Conservation (phyloP, 2,888 invertebrate genomes). For the Gandaritis pyraliata region DNA sequence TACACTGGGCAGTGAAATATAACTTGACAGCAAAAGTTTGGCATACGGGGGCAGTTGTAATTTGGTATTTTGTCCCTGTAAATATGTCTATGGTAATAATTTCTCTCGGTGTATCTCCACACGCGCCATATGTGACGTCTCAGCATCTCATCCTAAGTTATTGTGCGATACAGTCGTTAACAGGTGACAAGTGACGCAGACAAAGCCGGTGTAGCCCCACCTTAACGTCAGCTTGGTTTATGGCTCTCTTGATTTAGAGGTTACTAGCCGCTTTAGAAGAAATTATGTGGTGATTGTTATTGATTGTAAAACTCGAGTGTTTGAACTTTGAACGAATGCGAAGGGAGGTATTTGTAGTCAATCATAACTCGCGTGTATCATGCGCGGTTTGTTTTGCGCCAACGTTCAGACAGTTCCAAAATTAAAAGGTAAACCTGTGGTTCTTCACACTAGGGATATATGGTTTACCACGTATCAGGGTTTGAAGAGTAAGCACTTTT, state of each 20-base stretch:
- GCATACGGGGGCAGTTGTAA: no score
- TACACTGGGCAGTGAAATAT: no score
- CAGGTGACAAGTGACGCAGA: conserved; percentile 38
- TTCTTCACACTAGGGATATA: no score
- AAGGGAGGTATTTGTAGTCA: not conserved
- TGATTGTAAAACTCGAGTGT: conserved; percentile 11
- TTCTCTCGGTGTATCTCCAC: conserved; percentile 38
- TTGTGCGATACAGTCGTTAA: conserved; percentile 39
- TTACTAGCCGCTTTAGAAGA: conserved; percentile 20
- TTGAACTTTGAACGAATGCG: not conserved
- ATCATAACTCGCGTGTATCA: no score
- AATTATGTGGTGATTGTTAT: conserved; percentile 4
- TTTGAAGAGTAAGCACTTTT: no score
- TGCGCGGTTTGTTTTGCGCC: no score
- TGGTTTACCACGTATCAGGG: no score
- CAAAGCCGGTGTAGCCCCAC: conserved; percentile 27
- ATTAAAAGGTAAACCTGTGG: no score
- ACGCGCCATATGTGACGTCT: conserved; percentile 53
- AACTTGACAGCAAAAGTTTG: no score
- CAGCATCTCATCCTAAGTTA: conserved; percentile 54
- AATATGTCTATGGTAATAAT: no score
- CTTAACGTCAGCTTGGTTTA: conserved; percentile 32
- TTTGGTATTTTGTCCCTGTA: no score
- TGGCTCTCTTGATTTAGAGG: conserved; percentile 22
- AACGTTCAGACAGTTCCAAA: no score